Evolutionary conservation across 2,797 vertebrate genomes (phyloP).

Genomic region (Setipinna tenuifilis): DNA sequence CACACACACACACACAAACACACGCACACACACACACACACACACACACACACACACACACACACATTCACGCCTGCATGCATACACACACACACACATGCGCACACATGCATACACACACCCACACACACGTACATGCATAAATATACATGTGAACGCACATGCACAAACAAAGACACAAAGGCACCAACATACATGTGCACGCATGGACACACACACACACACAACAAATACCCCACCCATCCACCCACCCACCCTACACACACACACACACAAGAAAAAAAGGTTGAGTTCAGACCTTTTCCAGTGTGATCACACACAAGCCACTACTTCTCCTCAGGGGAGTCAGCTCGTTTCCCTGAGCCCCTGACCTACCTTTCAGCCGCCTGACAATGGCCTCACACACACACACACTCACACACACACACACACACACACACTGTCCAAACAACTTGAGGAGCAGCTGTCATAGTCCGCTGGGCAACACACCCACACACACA

Average conservation of each 20-base stretch:
- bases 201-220: not conserved
- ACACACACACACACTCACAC: too few species aligned
- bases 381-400: slow-evolving; percentile 39
- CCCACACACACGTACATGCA: not conserved
- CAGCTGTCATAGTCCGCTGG: slow-evolving; percentile 32
- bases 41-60: not conserved
- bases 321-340: too few species aligned
- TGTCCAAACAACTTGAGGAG: slow-evolving; percentile 36
- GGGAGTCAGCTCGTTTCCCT: not conserved
- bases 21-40: too few species aligned
- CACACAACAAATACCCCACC: not conserved
- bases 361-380: slow-evolving; percentile 38
- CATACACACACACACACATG: not conserved
- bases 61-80: too few species aligned
- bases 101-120: not conserved
- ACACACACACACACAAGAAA: too few species aligned
- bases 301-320: too few species aligned
- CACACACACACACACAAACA: too few species aligned
- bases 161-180: not conserved
- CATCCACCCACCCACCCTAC: too few species aligned
- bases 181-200: not conserved
- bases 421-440: too few species aligned
- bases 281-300: too few species aligned
- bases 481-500: not conserved
- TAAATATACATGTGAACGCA: not conserved